phyloP scores from a whole-genome alignment of 2,797 vertebrate species.

The Lophius americanus region DNA sequence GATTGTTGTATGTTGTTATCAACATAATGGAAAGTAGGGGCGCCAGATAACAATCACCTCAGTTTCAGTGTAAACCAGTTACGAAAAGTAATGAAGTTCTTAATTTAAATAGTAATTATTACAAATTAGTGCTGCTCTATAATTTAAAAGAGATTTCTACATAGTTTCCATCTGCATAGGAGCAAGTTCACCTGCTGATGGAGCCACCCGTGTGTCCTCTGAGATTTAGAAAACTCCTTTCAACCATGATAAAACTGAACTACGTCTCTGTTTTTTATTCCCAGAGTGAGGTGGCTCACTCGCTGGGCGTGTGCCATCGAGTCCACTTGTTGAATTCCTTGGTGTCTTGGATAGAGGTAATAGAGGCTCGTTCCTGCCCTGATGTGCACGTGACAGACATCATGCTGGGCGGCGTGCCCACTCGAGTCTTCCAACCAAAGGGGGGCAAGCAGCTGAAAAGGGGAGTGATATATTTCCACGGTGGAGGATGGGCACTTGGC shows the following conservation, averaged over 20 bases:
- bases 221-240: background rate
- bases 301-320: constrained; percentile 87
- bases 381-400: constrained; percentile 84
- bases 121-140: too few relatives aligned
- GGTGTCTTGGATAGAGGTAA: constrained; percentile 82
- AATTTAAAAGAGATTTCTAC: too few relatives aligned
- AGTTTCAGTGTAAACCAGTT: too few relatives aligned
- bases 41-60: background rate
- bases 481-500: constrained; percentile 93
- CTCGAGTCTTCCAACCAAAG: constrained; percentile 87
- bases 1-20: background rate
- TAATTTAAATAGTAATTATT: too few relatives aligned
- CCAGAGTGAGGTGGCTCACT: constrained; percentile 87
- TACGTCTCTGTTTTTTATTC: background rate
- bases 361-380: constrained; percentile 78
- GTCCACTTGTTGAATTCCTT: constrained; percentile 84
- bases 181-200: too few relatives aligned
- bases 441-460: constrained; percentile 75
- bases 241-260: background rate
- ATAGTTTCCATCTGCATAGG: too few relatives aligned
- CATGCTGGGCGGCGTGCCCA: constrained; percentile 85
- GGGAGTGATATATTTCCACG: constrained; percentile 90
- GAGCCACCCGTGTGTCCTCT: too few relatives aligned
- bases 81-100: too few relatives aligned
- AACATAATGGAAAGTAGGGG: background rate